Conservation (phyloP, 2,113 vertebrate species). For the Copsychus sechellarum region DNA sequence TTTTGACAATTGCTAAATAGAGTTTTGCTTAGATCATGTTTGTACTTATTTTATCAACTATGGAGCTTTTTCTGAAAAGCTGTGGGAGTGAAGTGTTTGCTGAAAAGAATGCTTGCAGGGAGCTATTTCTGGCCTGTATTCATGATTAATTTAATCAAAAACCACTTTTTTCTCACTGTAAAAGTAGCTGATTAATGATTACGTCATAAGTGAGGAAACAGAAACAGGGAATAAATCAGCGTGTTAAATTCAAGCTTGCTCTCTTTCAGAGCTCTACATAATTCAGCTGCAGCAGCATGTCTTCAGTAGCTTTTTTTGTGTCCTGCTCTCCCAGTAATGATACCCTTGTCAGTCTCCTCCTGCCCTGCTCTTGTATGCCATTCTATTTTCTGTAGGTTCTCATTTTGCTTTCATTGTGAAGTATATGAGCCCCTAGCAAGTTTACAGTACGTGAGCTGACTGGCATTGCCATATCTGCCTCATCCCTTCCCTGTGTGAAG, state of each 20-base stretch:
- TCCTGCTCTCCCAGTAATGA: neutral
- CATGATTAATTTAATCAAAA: conserved; percentile 63
- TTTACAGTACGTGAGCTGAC: neutral
- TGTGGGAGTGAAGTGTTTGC: conserved; percentile 58
- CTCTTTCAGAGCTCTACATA: conserved; percentile 12
- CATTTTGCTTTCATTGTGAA: neutral
- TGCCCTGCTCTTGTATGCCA: neutral
- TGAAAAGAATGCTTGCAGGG: conserved; percentile 40
- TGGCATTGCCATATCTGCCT: neutral
- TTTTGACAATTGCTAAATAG: conserved; percentile 51
- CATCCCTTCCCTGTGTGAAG: neutral
- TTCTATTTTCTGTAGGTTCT: neutral
- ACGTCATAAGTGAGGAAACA: conserved; percentile 4
- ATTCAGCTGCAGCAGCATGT: conserved; percentile 13
- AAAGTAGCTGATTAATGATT: conserved; percentile 54
- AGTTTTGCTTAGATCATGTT: conserved; percentile 54
- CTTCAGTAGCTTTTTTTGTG: conserved; percentile 2
- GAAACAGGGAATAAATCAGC: conserved; percentile 34
- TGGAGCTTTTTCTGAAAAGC: conserved; percentile 38
- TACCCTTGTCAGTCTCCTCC: neutral
- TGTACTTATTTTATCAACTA: conserved; percentile 34
- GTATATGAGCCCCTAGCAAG: neutral
- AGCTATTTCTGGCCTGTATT: conserved; percentile 34
- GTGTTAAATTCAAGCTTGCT: neutral
- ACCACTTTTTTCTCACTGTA: neutral